Base-by-base conservation (phyloP, 53 echinoderm and acorn worm genomes). In the Holothuria scabra region DNA sequence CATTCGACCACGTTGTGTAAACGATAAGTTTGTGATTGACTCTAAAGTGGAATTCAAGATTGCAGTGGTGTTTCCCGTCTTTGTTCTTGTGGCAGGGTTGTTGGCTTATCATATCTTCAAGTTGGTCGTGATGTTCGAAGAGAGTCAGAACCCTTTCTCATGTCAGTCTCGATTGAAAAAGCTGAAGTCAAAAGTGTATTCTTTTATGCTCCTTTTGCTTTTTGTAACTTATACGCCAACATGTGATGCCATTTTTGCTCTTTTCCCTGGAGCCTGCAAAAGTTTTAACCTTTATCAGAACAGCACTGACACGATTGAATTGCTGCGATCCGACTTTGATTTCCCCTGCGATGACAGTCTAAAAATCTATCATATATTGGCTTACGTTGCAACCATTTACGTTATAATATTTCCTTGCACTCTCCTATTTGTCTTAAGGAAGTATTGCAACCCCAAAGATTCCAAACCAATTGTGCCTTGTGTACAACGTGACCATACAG, bases 221-320 rank as follows among this genome's bases (percentile, higher is more conserved):
- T 78, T 78, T 56, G 78, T 78, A 28, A 78, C 78, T 2, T 78
- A 78, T 4, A 19, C 78, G 19, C 78, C 78, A 18, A 78, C 59
- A 25, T 78, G 78, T 57, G 52, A 56, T 25, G 48, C 57, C 31
- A 78, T 78, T 29, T 78, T 78, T 21, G 56, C 28, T 10, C 5
- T 78, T 14, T 78, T 56, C 33, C 67, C 67, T 31, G 34, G 20
- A 8, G 67, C 67, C 30, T 67, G 67, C 37, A 37, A 28, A 67
- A 67, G 21, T 34, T 67, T 67, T 21, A 28, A 32, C 13, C 20
- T 67, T 12, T 67, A 67, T 20, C 32, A 32, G 19, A 37, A 67
- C 29, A 37, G 67, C 37, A 37, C 32, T 34, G 38, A 67, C 16
- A 67, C 67, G 12, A 67, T 67, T 31, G 5, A 28, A 33, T 38